A percentile compares a stretch with the other conserved stretches of the same genome.
Conservation (phyloP, 2,113 vertebrate species). For the Lontra canadensis region DNA sequence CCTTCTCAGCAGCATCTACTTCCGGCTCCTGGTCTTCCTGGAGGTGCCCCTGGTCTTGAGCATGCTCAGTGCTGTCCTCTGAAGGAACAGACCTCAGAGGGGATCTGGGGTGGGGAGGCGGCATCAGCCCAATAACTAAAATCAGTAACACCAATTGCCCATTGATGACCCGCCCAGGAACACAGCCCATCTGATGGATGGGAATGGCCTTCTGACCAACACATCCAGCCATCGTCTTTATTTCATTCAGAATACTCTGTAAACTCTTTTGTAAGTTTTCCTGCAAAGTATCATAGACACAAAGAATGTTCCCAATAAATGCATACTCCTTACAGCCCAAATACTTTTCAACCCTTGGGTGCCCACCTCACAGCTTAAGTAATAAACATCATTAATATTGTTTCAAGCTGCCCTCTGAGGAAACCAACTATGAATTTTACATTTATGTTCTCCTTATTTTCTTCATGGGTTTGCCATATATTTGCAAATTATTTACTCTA, state of each 20-base stretch:
- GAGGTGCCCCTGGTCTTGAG: conserved; percentile 31
- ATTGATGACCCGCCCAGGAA: fast-evolving
- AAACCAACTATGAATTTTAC: not conserved
- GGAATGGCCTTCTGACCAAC: not conserved
- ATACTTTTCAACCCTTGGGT: not conserved
- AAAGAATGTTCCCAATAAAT: not conserved
- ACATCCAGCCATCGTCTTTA: not conserved
- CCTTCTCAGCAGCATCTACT: not conserved
- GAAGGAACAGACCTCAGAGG: conserved; percentile 13
- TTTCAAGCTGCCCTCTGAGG: too few species aligned
- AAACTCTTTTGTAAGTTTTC: not conserved
- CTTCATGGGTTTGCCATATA: not conserved
- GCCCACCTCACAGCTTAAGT: not conserved
- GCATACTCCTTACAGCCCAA: not conserved
- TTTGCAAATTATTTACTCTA: not conserved
- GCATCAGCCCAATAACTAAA: fast-evolving
- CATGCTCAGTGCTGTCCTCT: conserved; percentile 16
- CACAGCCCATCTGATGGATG: not conserved
- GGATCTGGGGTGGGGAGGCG: fast-evolving
- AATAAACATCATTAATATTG: not conserved
- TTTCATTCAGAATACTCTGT: not conserved
- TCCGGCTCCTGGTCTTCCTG: conserved; percentile 35
- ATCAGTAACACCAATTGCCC: not conserved
- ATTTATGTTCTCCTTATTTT: not conserved
- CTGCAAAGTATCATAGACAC: not conserved